Evolutionary conservation across 2,888 invertebrate genomes (phyloP).

Genomic region (Drosophila bunnanda): DNA sequence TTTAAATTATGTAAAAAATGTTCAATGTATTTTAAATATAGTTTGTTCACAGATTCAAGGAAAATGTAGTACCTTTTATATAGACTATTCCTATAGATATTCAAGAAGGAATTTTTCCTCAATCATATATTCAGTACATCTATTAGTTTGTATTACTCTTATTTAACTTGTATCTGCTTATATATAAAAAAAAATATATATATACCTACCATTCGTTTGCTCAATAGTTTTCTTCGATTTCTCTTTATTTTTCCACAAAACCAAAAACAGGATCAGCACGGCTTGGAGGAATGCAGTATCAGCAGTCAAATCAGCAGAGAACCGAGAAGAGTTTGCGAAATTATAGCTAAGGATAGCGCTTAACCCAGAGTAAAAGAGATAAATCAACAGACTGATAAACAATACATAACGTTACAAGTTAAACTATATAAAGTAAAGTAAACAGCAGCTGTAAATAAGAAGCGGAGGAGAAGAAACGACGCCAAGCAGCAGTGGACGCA

Average conservation of each 20-base stretch:
- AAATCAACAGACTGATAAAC: slow-evolving; percentile 85
- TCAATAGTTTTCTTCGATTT: slow-evolving; percentile 37
- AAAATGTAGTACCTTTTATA: too few species aligned
- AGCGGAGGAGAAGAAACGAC: slow-evolving; percentile 39
- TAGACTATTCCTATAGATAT: too few species aligned
- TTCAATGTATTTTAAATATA: too few species aligned
- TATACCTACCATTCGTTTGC: too few species aligned
- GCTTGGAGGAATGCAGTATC: slow-evolving; percentile 50
- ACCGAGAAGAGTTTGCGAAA: slow-evolving; percentile 70
- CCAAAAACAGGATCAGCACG: slow-evolving; percentile 49
- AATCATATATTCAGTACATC: too few species aligned
- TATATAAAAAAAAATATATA: too few species aligned
- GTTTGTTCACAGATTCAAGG: too few species aligned
- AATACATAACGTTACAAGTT: slow-evolving; percentile 79
- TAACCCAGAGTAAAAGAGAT: slow-evolving; percentile 73
- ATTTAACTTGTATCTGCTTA: too few species aligned
- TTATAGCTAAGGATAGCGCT: slow-evolving; percentile 76
- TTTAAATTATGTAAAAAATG: too few species aligned
- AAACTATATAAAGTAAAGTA: slow-evolving; percentile 74
- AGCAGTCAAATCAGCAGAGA: slow-evolving; percentile 47
- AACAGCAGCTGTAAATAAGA: slow-evolving; percentile 77
- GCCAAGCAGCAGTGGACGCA: slow-evolving; percentile 45
- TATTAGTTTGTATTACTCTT: too few species aligned
- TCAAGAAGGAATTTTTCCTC: too few species aligned
- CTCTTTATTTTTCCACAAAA: slow-evolving; percentile 3